Evolutionary conservation across 2,888 invertebrate species (phyloP), one percentile per base, ranked within the genome.

Genomic region (Cheilosia vernalis): DNA sequence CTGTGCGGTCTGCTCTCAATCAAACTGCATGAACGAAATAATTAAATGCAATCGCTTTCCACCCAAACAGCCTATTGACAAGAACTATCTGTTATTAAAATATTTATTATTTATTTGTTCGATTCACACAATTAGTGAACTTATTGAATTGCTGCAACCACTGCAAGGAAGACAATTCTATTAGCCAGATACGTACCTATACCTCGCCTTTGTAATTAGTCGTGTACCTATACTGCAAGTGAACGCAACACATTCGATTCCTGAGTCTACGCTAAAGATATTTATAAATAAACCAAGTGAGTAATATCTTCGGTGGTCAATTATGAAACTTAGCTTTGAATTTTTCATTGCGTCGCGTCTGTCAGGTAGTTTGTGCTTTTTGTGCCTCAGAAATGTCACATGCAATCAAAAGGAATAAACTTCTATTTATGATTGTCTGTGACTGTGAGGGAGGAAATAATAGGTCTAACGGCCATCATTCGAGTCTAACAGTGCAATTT

Each of bases 181-280:
- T 83, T 79, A 82, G 66, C 19, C 44, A 30, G 37, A 37, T 37
- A 13, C 13, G 37, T 13, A 37, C 37, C 10, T 37, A 30, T 19
- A 63, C 53, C 55, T 56, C n/a, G n/a, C 9, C 78, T 73, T 63
- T 78, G 83, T 79, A 83, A 79, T 83, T 83, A 83, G 21, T 56
- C 33, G 15, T 21, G 21, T 40, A 21, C 21, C 21, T 2, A 21
- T 2, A 21, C 15, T 56, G 42, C 60, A 51, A 58, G 21, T 49
- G 40, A 30, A 40, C 63, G 72, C 40, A 56, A 76, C 37, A 66
- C 49, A 76, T 49, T 58, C 30, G 10, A 51, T 37, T 17, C 21
- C 40, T 42, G 44, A 13, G 61, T 24, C 10, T 13, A 37, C 13
- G 4, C 13, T 13, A 37, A 37, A 9, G 10, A 49, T 60, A 30